phyloP scores from a whole-genome alignment of 2,888 invertebrate species.

The Zootermopsis nevadensis region DNA sequence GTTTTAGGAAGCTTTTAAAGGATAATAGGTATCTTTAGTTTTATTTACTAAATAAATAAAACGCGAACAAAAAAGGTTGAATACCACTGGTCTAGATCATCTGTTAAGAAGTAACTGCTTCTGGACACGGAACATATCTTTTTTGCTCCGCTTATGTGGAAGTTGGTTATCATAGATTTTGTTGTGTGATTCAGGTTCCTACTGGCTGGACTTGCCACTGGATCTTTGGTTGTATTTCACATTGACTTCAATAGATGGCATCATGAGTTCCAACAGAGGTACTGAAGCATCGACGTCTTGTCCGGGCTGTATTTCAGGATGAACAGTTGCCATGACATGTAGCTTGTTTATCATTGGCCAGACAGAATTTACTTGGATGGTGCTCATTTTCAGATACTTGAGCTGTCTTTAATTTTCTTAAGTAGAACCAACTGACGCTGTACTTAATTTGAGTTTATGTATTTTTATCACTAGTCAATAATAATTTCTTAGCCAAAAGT shows the following conservation, averaged over 20 bases:
- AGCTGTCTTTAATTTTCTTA: neutral
- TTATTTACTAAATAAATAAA: too few relatives aligned
- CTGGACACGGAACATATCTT: too few relatives aligned
- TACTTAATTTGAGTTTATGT: neutral
- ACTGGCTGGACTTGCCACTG: conserved; percentile 95
- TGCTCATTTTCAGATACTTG: neutral
- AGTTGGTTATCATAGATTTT: too few relatives aligned
- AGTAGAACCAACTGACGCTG: neutral
- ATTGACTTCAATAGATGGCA: conserved; percentile 99
- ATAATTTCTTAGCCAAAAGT: neutral
- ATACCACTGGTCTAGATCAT: too few relatives aligned
- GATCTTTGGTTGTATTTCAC: conserved; percentile 98
- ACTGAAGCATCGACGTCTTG: conserved; percentile 67
- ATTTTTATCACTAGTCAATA: neutral
- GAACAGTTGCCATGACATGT: neutral
- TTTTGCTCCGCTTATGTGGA: too few relatives aligned
- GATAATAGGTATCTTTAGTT: too few relatives aligned
- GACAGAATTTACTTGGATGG: neutral
- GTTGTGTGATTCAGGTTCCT: conserved; percentile 77
- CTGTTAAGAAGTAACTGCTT: too few relatives aligned
- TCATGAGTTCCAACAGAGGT: conserved; percentile 95
- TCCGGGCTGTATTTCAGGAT: neutral
- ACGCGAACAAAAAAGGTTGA: too few relatives aligned
- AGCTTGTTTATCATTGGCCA: neutral
- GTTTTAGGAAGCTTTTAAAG: too few relatives aligned